Conservation (phyloP, 2,113 vertebrate genomes). For the Phalacrocorax aristotelis region DNA sequence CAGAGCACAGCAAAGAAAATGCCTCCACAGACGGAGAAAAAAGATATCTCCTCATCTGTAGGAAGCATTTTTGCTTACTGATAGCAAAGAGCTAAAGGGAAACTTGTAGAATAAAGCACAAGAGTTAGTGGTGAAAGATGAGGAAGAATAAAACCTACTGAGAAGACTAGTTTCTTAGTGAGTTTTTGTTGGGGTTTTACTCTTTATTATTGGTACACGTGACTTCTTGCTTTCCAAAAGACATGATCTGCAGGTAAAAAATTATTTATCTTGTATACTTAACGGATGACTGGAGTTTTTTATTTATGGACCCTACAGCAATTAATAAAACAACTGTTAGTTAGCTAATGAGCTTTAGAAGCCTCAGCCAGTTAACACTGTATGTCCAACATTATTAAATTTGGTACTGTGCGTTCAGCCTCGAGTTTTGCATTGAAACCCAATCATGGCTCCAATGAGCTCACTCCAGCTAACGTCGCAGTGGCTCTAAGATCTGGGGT, state of each 20-base stretch:
- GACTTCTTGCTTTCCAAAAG: background rate
- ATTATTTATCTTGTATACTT: background rate
- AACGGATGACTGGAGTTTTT: background rate
- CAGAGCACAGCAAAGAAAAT: constrained; percentile 10
- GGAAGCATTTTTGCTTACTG: background rate
- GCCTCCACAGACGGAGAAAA: background rate
- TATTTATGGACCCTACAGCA: background rate
- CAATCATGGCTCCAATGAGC: background rate
- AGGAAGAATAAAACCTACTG: background rate
- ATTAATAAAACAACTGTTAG: background rate
- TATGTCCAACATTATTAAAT: background rate
- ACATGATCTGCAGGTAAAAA: background rate
- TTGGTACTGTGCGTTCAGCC: background rate
- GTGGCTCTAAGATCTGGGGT: background rate
- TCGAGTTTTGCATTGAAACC: background rate
- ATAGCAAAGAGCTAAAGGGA: background rate
- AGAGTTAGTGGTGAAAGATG: background rate
- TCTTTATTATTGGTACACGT: background rate
- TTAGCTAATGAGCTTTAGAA: background rate
- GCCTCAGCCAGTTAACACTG: background rate
- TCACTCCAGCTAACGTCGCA: fast-evolving
- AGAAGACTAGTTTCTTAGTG: background rate
- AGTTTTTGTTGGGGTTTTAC: background rate
- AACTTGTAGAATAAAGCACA: background rate
- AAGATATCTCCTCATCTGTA: background rate